Conservation (phyloP, 2,113 vertebrate genomes). For the Nothobranchius kuhntae region DNA sequence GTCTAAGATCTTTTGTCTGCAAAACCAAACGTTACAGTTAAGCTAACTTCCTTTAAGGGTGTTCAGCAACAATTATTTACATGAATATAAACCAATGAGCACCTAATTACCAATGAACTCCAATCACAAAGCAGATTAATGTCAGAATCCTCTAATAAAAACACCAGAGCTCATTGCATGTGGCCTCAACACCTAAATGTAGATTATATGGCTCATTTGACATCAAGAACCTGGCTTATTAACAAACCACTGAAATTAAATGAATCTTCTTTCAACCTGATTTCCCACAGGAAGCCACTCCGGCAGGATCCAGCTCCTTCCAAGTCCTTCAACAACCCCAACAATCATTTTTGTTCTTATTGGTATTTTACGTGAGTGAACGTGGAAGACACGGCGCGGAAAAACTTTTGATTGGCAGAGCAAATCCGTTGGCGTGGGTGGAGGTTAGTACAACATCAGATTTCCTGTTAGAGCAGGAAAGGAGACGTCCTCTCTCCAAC, state of each 20-base stretch:
- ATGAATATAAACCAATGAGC: too few species aligned
- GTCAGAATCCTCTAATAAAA: too few species aligned
- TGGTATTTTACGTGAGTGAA: neutral
- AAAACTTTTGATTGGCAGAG: slow-evolving; percentile 24
- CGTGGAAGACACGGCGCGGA: neutral
- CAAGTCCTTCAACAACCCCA: slow-evolving; percentile 4
- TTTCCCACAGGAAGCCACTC: neutral
- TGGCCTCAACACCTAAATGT: too few species aligned
- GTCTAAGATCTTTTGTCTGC: too few species aligned
- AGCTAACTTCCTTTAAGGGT: too few species aligned
- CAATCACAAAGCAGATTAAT: too few species aligned
- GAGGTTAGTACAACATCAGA: slow-evolving; percentile 27
- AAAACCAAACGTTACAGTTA: too few species aligned
- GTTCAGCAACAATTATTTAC: too few species aligned
- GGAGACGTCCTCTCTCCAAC: slow-evolving; percentile 41
- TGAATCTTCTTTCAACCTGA: neutral
- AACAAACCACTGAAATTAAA: neutral
- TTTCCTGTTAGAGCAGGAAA: slow-evolving; percentile 31
- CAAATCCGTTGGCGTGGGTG: neutral
- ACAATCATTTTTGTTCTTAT: neutral
- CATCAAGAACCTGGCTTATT: neutral
- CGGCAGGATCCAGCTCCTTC: neutral
- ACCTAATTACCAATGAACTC: too few species aligned
- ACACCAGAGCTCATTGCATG: too few species aligned
- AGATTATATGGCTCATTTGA: neutral